Conservation (phyloP, 2,797 vertebrate genomes). For the Loriculus beryllinus region DNA sequence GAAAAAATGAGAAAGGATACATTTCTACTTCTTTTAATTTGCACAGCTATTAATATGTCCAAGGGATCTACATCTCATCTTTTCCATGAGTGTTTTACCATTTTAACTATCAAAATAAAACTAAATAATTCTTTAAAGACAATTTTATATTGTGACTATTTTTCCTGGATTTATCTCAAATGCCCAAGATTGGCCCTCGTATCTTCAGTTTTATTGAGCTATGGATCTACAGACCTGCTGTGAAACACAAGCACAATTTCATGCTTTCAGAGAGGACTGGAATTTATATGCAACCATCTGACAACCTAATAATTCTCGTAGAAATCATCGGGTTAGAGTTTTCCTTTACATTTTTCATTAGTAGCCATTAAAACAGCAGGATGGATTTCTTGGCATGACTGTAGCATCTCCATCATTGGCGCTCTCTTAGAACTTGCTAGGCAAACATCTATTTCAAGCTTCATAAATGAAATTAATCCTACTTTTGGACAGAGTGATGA, state of each 20-base stretch:
- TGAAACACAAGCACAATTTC: background rate
- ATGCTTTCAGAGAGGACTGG: background rate
- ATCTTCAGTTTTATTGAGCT: background rate
- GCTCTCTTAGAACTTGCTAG: background rate
- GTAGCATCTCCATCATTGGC: background rate
- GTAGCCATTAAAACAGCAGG: background rate
- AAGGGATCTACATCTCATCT: background rate
- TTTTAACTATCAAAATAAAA: background rate
- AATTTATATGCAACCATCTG: background rate
- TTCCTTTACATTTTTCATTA: background rate
- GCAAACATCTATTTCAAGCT: slow-evolving; percentile 18
- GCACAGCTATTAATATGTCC: background rate
- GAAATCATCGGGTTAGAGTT: background rate
- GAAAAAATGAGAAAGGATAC: background rate
- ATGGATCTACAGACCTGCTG: background rate
- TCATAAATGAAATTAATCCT: slow-evolving; percentile 15
- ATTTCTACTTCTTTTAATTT: background rate
- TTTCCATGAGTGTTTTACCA: background rate
- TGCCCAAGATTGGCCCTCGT: background rate
- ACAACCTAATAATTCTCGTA: background rate
- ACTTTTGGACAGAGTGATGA: background rate
- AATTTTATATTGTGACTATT: background rate
- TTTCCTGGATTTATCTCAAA: background rate
- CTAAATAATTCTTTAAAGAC: background rate
- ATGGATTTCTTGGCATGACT: background rate